Evolutionary conservation across 2,113 vertebrate genomes (phyloP).

Genomic region (Archocentrus centrarchus): DNA sequence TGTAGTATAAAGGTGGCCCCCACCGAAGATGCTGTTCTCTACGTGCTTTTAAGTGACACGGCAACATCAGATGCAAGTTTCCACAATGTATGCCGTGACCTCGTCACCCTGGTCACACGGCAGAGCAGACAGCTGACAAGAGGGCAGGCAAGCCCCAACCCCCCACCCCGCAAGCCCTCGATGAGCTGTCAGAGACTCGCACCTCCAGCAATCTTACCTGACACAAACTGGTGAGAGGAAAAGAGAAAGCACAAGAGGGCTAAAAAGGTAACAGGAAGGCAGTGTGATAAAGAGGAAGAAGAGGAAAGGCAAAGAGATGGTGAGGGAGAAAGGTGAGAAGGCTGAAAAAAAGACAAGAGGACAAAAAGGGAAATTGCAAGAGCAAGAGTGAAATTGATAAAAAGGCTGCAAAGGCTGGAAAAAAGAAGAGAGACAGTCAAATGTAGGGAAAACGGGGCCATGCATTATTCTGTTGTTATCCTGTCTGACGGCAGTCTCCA

Average conservation of each 20-base stretch:
- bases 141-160: neutral
- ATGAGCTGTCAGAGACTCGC: conserved; percentile 57
- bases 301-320: conserved; percentile 17
- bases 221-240: conserved; percentile 23
- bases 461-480: conserved; percentile 76
- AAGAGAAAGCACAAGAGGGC: conserved; percentile 17
- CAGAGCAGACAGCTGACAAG: conserved; percentile 61
- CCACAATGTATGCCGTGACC: conserved; percentile 52
- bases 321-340: conserved; percentile 12
- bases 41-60: conserved; percentile 59
- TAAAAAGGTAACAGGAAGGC: neutral
- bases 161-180: conserved; percentile 3
- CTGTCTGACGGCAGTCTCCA: conserved; percentile 59
- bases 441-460: conserved; percentile 51
- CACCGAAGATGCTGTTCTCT: conserved; percentile 6
- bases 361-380: conserved; percentile 14
- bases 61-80: conserved; percentile 70
- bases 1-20: conserved; percentile 29
- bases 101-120: conserved; percentile 30
- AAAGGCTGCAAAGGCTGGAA: neutral
- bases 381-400: conserved; percentile 35
- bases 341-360: neutral
- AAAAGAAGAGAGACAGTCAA: neutral
- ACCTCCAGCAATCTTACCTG: conserved; percentile 33
- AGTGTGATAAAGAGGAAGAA: conserved; percentile 4